Evolutionary conservation across 2,888 invertebrate species (phyloP).

Genomic region (Argyra leucocephala): DNA sequence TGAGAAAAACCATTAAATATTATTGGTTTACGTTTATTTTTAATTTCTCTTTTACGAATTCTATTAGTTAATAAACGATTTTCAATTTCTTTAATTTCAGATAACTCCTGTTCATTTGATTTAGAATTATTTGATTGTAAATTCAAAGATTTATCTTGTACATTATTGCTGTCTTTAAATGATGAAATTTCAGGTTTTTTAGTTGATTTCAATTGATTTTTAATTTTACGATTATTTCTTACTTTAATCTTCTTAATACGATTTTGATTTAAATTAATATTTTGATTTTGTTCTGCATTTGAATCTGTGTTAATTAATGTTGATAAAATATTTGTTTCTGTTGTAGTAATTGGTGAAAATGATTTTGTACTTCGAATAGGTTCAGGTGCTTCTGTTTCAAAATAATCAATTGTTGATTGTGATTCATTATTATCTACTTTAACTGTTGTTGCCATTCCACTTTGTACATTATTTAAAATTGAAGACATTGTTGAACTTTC

Average conservation of each 20-base stretch:
- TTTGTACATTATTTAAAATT: neutral
- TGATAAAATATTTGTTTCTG: neutral
- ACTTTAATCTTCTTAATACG: too few species aligned
- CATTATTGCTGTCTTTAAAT: too few species aligned
- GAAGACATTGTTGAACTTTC: neutral
- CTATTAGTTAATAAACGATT: too few species aligned
- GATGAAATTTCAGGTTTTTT: too few species aligned
- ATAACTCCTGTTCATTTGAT: neutral
- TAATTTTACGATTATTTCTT: too few species aligned
- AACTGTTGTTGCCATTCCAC: neutral
- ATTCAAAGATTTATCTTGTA: too few species aligned
- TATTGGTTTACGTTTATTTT: neutral
- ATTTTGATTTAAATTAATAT: too few species aligned
- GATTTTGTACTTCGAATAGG: neutral
- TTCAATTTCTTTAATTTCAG: too few species aligned
- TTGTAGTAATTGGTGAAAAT: neutral
- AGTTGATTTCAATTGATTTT: too few species aligned
- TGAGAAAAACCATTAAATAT: neutral
- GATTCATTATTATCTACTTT: neutral
- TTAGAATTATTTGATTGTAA: neutral
- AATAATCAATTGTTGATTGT: neutral
- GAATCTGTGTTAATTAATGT: neutral
- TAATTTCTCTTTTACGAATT: neutral
- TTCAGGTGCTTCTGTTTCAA: neutral
- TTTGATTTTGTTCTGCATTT: neutral